These are phyloP conservation scores for Amphiprion clarkii DNA, from an alignment of 2,797 vertebrate species.

Conservation along the genomic window DNA sequence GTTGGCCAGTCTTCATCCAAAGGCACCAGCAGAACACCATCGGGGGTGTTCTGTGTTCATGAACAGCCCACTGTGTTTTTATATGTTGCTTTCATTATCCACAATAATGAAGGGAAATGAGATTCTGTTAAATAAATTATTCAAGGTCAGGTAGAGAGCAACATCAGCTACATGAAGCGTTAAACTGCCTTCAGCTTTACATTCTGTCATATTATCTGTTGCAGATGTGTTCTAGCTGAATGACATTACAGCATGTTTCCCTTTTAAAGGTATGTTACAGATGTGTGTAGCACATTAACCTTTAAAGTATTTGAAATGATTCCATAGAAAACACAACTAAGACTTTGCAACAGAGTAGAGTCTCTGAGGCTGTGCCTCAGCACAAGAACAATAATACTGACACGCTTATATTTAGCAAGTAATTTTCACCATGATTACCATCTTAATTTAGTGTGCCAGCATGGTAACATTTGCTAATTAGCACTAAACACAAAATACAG, in stretches of 20 bases:
- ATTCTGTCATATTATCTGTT: slow-evolving; percentile 7
- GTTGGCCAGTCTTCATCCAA: slow-evolving; percentile 15
- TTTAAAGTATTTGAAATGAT: background rate
- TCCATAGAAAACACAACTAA: background rate
- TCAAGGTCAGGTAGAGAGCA: slow-evolving; percentile 58
- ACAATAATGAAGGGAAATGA: slow-evolving; percentile 38
- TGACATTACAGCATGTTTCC: slow-evolving; percentile 7
- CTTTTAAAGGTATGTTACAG: background rate
- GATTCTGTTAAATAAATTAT: slow-evolving; percentile 56
- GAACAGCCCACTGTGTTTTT: slow-evolving; percentile 47
- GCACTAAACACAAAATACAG: too few species aligned
- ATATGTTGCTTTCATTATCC: slow-evolving; percentile 48
- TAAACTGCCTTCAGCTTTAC: slow-evolving; percentile 43
- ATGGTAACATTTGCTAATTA: background rate
- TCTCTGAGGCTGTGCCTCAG: background rate
- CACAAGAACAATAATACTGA: too few species aligned
- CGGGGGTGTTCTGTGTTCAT: slow-evolving; percentile 16
- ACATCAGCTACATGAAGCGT: slow-evolving; percentile 55
- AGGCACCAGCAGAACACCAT: slow-evolving; percentile 32
- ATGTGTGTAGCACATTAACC: slow-evolving; percentile 11
- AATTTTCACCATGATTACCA: background rate
- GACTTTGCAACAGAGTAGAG: background rate
- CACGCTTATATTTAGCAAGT: too few species aligned
- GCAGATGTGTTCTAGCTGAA: slow-evolving; percentile 15
- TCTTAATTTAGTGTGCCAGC: background rate